These are phyloP conservation scores for Sinhomidia bicolor DNA, from an alignment of 2,888 invertebrate genomes.

Conservation along the genomic window DNA sequence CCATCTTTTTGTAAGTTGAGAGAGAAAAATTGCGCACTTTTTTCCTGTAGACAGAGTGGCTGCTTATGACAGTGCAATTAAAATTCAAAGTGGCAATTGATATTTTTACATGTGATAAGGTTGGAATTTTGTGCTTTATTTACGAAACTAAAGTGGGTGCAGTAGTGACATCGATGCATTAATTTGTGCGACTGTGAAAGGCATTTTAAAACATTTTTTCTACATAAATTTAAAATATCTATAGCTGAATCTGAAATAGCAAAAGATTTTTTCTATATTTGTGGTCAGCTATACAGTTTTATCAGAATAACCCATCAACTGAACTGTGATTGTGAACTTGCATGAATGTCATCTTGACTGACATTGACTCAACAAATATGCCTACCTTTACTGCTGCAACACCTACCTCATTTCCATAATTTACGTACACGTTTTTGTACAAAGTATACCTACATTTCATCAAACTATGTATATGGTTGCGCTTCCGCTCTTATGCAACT, in stretches of 20 bases:
- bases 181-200: too few relatives aligned
- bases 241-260: too few relatives aligned
- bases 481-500: too few relatives aligned
- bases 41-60: neutral
- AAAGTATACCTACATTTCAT: neutral
- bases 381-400: neutral
- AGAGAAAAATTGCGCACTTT: too few relatives aligned
- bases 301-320: constrained; percentile 12
- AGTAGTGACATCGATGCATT: too few relatives aligned
- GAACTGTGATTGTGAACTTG: constrained; percentile 6
- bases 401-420: too few relatives aligned
- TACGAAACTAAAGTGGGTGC: too few relatives aligned
- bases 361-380: neutral
- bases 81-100: neutral
- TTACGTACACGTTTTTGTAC: neutral
- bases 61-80: neutral
- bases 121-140: neutral
- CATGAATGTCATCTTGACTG: constrained; percentile 10
- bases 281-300: constrained; percentile 33
- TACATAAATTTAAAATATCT: too few relatives aligned
- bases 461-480: neutral
- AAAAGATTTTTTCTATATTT: too few relatives aligned
- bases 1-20: too few relatives aligned
- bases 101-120: neutral
- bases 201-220: too few relatives aligned